Base-by-base conservation (phyloP, 2,113 vertebrate genomes). In the Euleptes europaea region DNA sequence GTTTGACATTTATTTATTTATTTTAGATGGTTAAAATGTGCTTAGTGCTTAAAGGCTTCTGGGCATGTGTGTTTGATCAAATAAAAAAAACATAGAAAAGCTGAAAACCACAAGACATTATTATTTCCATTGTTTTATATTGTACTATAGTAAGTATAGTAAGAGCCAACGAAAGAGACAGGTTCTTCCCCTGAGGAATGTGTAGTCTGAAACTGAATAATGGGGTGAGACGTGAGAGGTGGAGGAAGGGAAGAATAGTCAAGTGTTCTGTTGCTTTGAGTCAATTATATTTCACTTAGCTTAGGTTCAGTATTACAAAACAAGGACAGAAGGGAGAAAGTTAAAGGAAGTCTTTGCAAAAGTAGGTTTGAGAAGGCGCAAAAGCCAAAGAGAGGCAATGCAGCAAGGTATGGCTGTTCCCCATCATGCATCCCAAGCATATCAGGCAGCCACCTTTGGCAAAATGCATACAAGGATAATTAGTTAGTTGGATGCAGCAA, bases 271-370 rank as follows among this genome's bases (percentile, higher is more conserved):
- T 84, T 84, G 69, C 63, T 84, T 76, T 77, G 44, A 67, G 73
- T 84, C 73, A 84, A 69, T 84, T 84, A 77, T 76, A n/a, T 69
- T 77, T 77, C 65, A 77, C 75, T 77, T 84, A 54, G 74, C 33
- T 82, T 72, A 40, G 47, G n/a, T 77, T 74, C 5, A 51, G 26
- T 40, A 51, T 69, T 77, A 84, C 33, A 14, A 26, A 67, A 26
- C 44, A 54, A 40, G 75, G 42, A 9, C 31, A 26, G 70, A 74
- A 13, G n/a, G 44, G 26, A 7, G 38, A 67, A 42, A 84, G 15
- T 84, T 54, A 69, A 3, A 31, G 65, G 42, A 40, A 35, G 74
- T 1, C 3, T 67, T 77, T 14, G 3, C 15, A 31, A 77, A 47
- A 54, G 63, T 65, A 40, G 14, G 15, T 69, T 84, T 67, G 35